phyloP scores from a whole-genome alignment of 2,888 invertebrate species.

The Leptinotarsa juncta region DNA sequence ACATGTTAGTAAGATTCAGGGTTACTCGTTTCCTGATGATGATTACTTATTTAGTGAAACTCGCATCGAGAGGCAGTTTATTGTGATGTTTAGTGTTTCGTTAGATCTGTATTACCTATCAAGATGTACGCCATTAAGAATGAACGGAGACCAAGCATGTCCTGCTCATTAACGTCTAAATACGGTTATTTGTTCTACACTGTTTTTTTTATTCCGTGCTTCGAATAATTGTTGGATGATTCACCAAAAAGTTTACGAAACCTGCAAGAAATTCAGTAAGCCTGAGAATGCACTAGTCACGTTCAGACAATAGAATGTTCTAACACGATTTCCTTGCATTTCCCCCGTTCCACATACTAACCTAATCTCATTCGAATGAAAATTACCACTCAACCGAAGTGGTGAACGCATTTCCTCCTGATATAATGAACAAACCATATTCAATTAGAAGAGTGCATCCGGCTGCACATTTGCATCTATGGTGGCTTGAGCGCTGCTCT shows the following conservation, averaged over 20 bases:
- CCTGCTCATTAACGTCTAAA: no score
- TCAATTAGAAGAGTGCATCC: constrained; percentile 40
- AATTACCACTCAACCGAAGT: constrained; percentile 19
- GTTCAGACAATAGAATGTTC: not conserved
- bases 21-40: no score
- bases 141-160: no score
- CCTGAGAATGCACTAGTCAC: not conserved
- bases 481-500: constrained; percentile 23
- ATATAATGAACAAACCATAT: constrained; percentile 26
- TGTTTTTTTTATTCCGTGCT: no score
- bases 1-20: no score
- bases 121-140: no score
- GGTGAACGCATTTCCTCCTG: constrained; percentile 9
- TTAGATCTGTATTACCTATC: no score
- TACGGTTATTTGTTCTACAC: no score
- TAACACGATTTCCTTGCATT: not conserved
- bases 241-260: not conserved
- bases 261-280: not conserved
- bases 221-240: no score
- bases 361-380: constrained; percentile 11
- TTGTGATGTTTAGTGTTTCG: no score
- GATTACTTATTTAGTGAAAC: no score
- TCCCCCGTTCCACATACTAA: not conserved
- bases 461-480: constrained; percentile 41
- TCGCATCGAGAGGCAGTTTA: no score